Base-by-base conservation (phyloP, 2,113 vertebrate genomes). In the Geococcyx californianus region DNA sequence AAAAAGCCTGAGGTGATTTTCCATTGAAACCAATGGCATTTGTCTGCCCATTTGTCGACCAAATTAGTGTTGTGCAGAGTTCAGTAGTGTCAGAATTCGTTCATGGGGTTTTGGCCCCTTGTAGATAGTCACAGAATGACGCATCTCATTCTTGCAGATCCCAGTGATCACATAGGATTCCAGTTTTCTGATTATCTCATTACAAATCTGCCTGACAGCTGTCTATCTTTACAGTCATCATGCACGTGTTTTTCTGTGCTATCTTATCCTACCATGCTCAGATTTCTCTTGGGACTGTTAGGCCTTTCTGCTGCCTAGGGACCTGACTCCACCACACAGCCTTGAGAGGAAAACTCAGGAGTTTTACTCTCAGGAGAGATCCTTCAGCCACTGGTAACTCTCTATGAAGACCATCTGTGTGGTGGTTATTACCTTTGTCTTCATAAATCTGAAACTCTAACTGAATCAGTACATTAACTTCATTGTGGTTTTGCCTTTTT, bases 221-320 rank as follows among this genome's bases (percentile, higher is more conserved):
- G 25, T 58, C 40, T 54, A 45, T 11, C 31, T 73, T 59, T 73
- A 59, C 51, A 33, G 29, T 33, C 67, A 36, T n/a, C 13, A 3
- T 3, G 0, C 13, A 1, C 0, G 3, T 2, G 21, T 4, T 80
- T 28, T 38, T 59, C 25, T 34, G 38, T 42, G 34, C 54, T 40
- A 5, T 33, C 31, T 19, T 4, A 52, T 17, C 33, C 33, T 25
- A 2, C 10, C 59, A n/a, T 2, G 1, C 7, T 60, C 33, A 38
- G 7, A 55, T 38, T 80, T 7, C 40, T 51, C 33, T 64, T 0
- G 0, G 49, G 19, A 47, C 6, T 9, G 11, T 16, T 54, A 63
- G 16, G 23, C 21, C 4, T 51, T 58, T 70, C 24, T 40, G n/a
- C 13, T 70, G 16, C 11, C n/a, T 8, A 12, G n/a, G 31, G 17